Percentiles rank a stretch among this genome's conserved stretches.
These are phyloP conservation scores for Hedya salicella DNA, from an alignment of 2,888 invertebrate species.

Conservation along the genomic window DNA sequence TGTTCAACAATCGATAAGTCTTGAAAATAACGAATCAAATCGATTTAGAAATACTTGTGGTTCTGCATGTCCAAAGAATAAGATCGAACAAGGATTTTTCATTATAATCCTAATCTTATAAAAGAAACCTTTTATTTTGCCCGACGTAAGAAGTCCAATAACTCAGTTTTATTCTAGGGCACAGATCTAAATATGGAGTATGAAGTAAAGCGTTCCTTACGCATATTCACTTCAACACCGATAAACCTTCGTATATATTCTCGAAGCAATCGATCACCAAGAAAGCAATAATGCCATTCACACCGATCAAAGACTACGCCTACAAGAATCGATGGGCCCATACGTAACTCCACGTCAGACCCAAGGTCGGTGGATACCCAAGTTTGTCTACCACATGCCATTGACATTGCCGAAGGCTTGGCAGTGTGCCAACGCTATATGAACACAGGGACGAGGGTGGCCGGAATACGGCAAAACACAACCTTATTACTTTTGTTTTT, in stretches of 20 bases:
- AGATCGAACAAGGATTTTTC: neutral
- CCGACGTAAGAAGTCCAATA: neutral
- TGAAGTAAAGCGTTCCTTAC: neutral
- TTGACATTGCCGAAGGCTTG: slow-evolving; percentile 74
- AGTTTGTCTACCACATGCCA: slow-evolving; percentile 65
- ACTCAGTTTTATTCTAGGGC: neutral
- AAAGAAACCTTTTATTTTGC: neutral
- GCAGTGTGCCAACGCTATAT: slow-evolving; percentile 51
- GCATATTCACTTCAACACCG: slow-evolving; percentile 1
- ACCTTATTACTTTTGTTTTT: slow-evolving; percentile 22
- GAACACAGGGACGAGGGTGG: slow-evolving; percentile 52
- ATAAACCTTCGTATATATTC: slow-evolving; percentile 4
- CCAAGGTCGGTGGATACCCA: slow-evolving; percentile 43
- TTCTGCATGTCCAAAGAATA: neutral
- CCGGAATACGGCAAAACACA: slow-evolving; percentile 52
- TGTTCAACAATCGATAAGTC: too few species aligned
- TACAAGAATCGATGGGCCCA: slow-evolving; percentile 20
- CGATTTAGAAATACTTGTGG: too few species aligned
- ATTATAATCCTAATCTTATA: neutral
- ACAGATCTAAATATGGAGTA: neutral
- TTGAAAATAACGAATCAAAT: too few species aligned
- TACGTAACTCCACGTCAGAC: slow-evolving; percentile 17
- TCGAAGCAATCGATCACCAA: slow-evolving; percentile 22
- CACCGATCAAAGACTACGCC: slow-evolving; percentile 38
- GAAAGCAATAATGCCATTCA: slow-evolving; percentile 34